Evolutionary conservation across 2,113 vertebrate species (phyloP), one percentile per base, ranked within the genome.

Genomic region (Peromyscus polionotus): DNA sequence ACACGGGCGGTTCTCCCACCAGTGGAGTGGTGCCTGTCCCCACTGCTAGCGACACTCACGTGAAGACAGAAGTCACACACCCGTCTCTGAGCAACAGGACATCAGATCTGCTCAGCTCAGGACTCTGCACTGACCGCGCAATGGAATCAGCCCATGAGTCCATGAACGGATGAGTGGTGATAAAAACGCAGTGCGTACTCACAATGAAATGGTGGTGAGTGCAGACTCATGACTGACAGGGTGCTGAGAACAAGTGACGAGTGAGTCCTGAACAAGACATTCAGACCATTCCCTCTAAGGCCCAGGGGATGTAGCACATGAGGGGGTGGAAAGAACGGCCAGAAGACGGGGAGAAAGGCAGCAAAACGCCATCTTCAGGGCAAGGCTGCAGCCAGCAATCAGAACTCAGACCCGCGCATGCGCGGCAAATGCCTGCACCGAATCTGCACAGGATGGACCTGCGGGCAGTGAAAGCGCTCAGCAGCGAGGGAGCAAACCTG

Each of bases 21-120:
- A 88, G 61, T 42, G 54, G 26, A 67, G 13, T 14, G 9, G 61
- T 20, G 73, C 48, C 61, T 75, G 73, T 42, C 31, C 92, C 96
- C 33, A 42, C 83, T 94, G 87, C 26, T 24, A 51, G n/a, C 59
- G 91, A 85, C 28, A 94, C 68, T 80, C 42, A 91, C 65, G 14
- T 19, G 67, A 95, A 87, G 33, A 83, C 14, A 75, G 36, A 61
- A 93, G 76, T 54, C 70, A 92, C 92, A 95, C 33, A 84, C 75
- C 70, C 72, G 7, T 42, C 80, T 54, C 70, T 26, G 39, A 91
- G 8, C 86, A 87, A 68, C 31, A 42, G 4, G 42, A 48, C 84
- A 68, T 36, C 36, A 33, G 48, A 13, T 22, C 28, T 33, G 48
- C 84, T 86, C 19, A 68, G 84, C 28, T 48, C 65, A 9, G 65